Conservation (phyloP, 2,113 vertebrate genomes). For the Pygoscelis antarcticus region DNA sequence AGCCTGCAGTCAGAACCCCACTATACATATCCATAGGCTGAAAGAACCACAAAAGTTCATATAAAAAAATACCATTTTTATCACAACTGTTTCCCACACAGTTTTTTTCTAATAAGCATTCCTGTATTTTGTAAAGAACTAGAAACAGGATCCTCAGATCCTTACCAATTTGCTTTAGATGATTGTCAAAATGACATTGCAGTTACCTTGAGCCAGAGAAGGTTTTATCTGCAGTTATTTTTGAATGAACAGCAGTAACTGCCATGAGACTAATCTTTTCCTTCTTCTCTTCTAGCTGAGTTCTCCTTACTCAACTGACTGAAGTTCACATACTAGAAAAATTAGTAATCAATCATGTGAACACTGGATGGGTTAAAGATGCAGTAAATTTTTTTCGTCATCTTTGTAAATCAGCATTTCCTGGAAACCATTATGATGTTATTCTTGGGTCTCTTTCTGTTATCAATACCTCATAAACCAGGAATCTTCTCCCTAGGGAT, state of each 20-base stretch:
- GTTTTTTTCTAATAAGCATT: background rate
- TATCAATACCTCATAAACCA: background rate
- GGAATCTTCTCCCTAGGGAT: background rate
- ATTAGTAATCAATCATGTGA: background rate
- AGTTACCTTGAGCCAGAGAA: background rate
- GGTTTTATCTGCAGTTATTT: background rate
- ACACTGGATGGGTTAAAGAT: background rate
- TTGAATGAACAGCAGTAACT: background rate
- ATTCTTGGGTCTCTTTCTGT: background rate
- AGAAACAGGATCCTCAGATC: background rate
- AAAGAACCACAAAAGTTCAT: background rate
- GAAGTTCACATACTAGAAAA: constrained; percentile 25
- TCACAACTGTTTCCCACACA: background rate
- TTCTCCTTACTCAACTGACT: constrained; percentile 80
- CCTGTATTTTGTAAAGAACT: background rate
- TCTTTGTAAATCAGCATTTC: constrained; percentile 38
- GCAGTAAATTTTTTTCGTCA: background rate
- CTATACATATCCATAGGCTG: background rate
- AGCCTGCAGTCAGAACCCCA: background rate
- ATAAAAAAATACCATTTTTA: background rate
- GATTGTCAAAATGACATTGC: background rate
- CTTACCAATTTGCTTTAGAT: background rate
- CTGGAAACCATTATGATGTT: background rate
- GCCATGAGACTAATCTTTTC: constrained; percentile 14
- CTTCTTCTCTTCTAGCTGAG: constrained; percentile 74